Conservation (phyloP, 2,888 invertebrate species). For the Anthophora plumipes region DNA sequence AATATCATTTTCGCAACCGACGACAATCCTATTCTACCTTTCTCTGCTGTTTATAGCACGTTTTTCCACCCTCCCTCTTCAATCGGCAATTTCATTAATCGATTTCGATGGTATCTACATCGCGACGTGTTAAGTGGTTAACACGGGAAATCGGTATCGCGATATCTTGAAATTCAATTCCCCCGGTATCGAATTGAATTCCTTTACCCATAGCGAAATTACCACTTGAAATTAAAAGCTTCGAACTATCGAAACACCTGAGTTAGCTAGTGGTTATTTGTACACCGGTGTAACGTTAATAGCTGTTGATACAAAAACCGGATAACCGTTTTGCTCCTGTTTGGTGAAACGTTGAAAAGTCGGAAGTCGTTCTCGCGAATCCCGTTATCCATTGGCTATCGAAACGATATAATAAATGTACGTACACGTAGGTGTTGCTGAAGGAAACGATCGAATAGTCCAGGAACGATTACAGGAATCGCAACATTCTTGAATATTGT, state of each 20-base stretch:
- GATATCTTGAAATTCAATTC: constrained; percentile 38
- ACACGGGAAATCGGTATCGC: constrained; percentile 9
- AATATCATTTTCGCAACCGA: constrained; percentile 54
- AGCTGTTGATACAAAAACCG: no score
- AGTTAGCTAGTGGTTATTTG: no score
- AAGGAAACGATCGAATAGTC: background rate
- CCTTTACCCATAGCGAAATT: background rate
- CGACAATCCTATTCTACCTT: constrained; percentile 10
- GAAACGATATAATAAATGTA: no score
- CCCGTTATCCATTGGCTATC: background rate
- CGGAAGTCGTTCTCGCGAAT: background rate
- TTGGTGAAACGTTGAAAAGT: background rate
- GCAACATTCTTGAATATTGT: constrained; percentile 58
- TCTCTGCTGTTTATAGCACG: background rate
- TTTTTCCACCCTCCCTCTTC: background rate
- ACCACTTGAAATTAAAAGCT: no score
- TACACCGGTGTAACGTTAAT: no score
- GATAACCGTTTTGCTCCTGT: no score
- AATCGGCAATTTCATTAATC: constrained; percentile 30
- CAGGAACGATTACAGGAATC: constrained; percentile 13
- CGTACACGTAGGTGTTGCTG: background rate
- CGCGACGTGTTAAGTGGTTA: constrained; percentile 24
- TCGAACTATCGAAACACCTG: no score
- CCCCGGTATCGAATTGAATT: constrained; percentile 41
- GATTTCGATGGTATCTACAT: constrained; percentile 32